Evolutionary conservation across 1,140 invertebrate species (phyloP).

Genomic region (Lepidurus packardi): DNA sequence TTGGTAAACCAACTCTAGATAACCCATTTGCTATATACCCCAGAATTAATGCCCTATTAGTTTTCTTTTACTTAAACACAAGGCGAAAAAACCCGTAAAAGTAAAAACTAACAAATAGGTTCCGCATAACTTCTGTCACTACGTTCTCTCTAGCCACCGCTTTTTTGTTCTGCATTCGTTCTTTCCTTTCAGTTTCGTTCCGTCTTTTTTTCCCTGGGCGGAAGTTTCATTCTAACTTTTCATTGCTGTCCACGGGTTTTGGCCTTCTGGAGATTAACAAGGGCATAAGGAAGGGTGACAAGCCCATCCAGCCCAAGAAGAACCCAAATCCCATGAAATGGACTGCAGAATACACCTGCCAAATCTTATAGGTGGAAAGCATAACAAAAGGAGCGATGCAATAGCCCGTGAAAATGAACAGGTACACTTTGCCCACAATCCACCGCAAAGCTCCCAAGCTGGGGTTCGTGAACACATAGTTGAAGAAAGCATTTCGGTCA

Average conservation of each 20-base stretch:
- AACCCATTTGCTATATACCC: too few relatives aligned
- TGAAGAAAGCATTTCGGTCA: constrained; percentile 43
- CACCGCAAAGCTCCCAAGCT: constrained; percentile 43
- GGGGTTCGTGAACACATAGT: constrained; percentile 40
- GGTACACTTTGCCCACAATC: constrained; percentile 64
- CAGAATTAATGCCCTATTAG: too few relatives aligned
- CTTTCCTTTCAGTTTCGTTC: background rate
- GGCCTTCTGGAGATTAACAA: background rate
- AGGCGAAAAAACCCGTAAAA: too few relatives aligned
- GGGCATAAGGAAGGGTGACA: constrained; percentile 25
- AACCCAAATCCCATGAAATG: constrained; percentile 29
- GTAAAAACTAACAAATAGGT: too few relatives aligned
- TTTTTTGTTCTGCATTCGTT: background rate
- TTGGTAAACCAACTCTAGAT: too few relatives aligned
- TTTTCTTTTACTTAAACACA: too few relatives aligned
- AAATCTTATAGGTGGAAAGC: constrained; percentile 48
- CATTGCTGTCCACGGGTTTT: background rate
- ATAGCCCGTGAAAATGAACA: constrained; percentile 77
- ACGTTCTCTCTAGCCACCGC: background rate
- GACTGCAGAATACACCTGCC: constrained; percentile 19
- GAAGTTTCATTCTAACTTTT: background rate
- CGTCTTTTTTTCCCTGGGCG: background rate
- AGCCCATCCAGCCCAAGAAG: constrained; percentile 31
- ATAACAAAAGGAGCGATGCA: constrained; percentile 72
- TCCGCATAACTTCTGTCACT: too few relatives aligned